Evolutionary conservation across 2,888 invertebrate species (phyloP), one percentile per base, ranked within the genome.

Genomic region (Callyntrura sp.): DNA sequence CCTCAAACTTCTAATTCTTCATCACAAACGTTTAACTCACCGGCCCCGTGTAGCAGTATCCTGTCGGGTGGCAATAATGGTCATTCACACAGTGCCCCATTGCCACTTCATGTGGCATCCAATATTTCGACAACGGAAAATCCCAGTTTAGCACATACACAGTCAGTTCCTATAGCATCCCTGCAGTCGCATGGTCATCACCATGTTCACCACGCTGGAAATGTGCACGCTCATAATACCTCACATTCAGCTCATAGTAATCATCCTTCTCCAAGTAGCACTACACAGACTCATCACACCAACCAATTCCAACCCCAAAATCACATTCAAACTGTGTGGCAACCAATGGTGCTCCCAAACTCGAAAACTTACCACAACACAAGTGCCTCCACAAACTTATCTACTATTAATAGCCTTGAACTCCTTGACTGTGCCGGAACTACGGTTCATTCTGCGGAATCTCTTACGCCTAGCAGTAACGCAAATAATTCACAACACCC

Each of bases 251-350:
- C 79, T 28, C 86, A 86, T 17, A 48, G 25, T 35, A 43, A 55
- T 25, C 57, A 85, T 43, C 70, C 51, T 28, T 14, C 51, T 3
- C 57, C 81, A 45, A 73, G 17, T 20, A 48, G 20, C 82, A 73
- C n/a, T 6, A 25, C 17, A 0, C 88, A 73, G 12, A 17, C 81
- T n/a, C 88, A 88, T 23, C 79, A 68, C 9, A 8, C n/a, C 3
- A 62, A 70, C 14, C 88, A 83, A 20, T 70, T 83, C 51, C 88
- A 88, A 23, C 73, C 73, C 14, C 83, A 70, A n/a, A 55, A 25
- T 9, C 89, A 84, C 11, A 43, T 25, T 25, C 85, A 84, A 48
- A 89, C 83, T 45, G 89, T 89, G 0, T 89, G 89, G 89, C 89
- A 89, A 68, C 89, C 89, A 1, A 57, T 89, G 17, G 57, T 85